A percentile compares a stretch with the other conserved stretches of the same genome.
These are phyloP conservation scores for Sternotherus odoratus DNA, from an alignment of 2,797 vertebrate species.

Conservation along the genomic window DNA sequence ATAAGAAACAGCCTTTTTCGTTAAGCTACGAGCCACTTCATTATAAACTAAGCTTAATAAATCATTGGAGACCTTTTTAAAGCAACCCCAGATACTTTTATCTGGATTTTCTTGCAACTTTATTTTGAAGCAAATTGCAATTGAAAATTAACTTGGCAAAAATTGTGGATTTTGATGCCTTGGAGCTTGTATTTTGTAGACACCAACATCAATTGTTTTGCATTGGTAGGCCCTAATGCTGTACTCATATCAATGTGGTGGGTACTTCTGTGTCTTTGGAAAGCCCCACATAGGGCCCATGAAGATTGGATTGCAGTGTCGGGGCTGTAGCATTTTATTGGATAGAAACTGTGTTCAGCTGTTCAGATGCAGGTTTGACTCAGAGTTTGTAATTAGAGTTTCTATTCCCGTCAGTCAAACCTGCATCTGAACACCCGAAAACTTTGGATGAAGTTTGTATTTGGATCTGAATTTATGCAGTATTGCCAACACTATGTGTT, in stretches of 20 bases:
- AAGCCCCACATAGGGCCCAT: background rate
- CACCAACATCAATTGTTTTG: background rate
- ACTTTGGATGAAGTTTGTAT: background rate
- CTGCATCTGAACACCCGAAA: background rate
- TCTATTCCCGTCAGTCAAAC: too few relatives aligned
- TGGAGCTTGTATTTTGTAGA: background rate
- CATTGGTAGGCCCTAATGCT: background rate
- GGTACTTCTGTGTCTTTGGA: too few relatives aligned
- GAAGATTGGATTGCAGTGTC: background rate
- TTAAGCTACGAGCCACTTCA: background rate
- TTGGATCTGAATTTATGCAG: background rate
- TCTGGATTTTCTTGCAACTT: background rate
- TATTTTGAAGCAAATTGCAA: background rate
- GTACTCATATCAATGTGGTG: too few relatives aligned
- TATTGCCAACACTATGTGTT: rapidly evolving
- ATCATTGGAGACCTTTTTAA: background rate
- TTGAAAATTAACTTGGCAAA: background rate
- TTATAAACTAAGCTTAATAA: background rate
- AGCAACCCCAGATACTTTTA: background rate
- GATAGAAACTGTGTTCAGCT: too few relatives aligned
- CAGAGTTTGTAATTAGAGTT: rapidly evolving
- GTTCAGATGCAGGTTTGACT: too few relatives aligned
- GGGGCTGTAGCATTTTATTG: background rate
- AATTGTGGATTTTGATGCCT: background rate
- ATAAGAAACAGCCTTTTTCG: too few relatives aligned